Conservation (phyloP, 2,113 vertebrate species). For the Podarcis muralis region DNA sequence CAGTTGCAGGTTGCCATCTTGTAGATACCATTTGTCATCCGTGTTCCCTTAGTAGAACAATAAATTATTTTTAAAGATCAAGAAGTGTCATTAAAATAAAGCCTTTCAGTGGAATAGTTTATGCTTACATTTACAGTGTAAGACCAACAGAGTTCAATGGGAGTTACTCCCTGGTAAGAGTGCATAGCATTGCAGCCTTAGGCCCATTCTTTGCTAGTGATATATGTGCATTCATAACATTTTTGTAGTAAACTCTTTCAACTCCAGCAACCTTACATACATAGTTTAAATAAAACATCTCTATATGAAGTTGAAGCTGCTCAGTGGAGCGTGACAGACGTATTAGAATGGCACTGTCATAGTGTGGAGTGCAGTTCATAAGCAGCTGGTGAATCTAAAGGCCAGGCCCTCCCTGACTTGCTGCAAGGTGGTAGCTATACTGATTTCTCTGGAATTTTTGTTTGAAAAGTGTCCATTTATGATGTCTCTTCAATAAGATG, state of each 20-base stretch:
- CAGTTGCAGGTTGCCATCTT: background rate
- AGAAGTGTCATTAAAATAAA: constrained; percentile 36
- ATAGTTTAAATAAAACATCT: constrained; percentile 52
- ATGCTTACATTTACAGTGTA: no score
- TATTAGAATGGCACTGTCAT: constrained; percentile 10
- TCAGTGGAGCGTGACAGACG: constrained; percentile 40
- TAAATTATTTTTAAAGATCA: constrained; percentile 35
- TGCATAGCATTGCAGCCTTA: constrained; percentile 25
- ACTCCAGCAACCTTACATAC: constrained; percentile 29
- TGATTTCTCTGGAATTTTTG: background rate
- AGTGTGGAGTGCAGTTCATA: background rate
- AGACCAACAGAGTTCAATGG: background rate
- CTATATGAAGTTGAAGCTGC: constrained; percentile 48
- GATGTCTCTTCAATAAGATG: background rate
- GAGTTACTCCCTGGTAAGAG: background rate
- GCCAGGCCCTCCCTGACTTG: background rate
- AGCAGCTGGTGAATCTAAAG: background rate
- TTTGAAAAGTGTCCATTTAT: constrained; percentile 48
- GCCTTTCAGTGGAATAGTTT: background rate
- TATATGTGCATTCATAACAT: constrained; percentile 50
- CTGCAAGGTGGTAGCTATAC: background rate
- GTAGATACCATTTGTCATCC: no score
- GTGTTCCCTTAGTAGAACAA: background rate
- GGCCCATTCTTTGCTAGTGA: constrained; percentile 21
- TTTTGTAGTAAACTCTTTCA: constrained; percentile 41